phyloP scores from a whole-genome alignment of 64 coral and sea anemone genomes.

The Actinia tenebrosa region DNA sequence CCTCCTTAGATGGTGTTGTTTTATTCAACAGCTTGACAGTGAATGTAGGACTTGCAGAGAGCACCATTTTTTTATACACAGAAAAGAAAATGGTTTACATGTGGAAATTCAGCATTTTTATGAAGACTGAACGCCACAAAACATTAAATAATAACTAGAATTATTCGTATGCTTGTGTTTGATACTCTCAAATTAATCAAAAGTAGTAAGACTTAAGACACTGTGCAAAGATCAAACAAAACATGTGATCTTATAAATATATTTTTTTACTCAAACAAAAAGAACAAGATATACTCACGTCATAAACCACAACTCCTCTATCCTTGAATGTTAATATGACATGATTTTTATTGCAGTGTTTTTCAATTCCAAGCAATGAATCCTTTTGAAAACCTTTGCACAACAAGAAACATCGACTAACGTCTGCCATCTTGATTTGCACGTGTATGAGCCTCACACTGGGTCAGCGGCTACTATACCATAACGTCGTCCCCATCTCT shows the following conservation, averaged over 20 bases:
- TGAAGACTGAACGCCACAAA: no score
- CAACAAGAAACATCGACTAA: slow-evolving; percentile 67
- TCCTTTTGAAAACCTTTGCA: slow-evolving; percentile 67
- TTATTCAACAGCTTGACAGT: no score
- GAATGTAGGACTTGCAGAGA: no score
- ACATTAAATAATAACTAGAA: no score
- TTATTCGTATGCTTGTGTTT: no score
- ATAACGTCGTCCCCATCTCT: neutral
- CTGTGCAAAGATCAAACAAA: no score
- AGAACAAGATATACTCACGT: slow-evolving; percentile 47
- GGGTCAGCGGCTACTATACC: neutral
- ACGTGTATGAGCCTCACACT: slow-evolving; percentile 42
- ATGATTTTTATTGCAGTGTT: slow-evolving; percentile 58
- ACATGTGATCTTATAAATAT: no score
- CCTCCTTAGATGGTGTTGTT: no score
- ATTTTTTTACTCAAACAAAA: neutral
- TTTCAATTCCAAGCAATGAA: slow-evolving; percentile 68
- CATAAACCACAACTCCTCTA: slow-evolving; percentile 86
- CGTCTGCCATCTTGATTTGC: slow-evolving; percentile 85
- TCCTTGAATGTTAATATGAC: slow-evolving; percentile 86
- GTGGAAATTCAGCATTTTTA: no score
- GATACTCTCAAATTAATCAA: neutral
- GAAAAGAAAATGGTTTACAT: no score
- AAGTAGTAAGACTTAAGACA: neutral
- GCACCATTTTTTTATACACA: no score